phyloP scores from a whole-genome alignment of 2,797 vertebrate genomes.

The Ctenopoma kingsleyae region DNA sequence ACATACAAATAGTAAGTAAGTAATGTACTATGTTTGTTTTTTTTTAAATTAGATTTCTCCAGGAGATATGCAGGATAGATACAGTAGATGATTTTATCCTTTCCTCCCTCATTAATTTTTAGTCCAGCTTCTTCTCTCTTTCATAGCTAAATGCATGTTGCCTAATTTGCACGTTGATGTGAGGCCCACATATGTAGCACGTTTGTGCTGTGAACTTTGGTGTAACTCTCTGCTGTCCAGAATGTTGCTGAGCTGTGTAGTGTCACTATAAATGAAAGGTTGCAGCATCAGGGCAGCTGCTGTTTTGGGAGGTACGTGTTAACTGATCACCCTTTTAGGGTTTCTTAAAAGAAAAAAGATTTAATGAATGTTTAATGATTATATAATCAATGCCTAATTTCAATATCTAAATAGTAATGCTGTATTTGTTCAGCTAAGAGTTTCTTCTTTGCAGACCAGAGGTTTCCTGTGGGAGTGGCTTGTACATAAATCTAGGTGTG shows the following conservation, averaged over 20 bases:
- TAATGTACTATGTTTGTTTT: too few relatives aligned
- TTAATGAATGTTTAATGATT: too few relatives aligned
- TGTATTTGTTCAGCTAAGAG: neutral
- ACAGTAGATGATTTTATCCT: too few relatives aligned
- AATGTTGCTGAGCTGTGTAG: neutral
- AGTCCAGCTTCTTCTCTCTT: neutral
- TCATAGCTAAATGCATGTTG: neutral
- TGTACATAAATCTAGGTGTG: slow-evolving; percentile 1
- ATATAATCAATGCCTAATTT: too few relatives aligned
- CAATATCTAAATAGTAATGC: too few relatives aligned
- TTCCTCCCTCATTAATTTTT: neutral
- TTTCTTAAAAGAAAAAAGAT: too few relatives aligned
- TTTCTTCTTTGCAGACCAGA: neutral
- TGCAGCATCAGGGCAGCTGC: neutral
- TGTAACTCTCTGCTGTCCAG: rapidly evolving
- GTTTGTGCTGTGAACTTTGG: neutral
- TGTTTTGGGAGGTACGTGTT: too few relatives aligned
- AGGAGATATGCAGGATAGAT: neutral
- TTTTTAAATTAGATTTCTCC: neutral
- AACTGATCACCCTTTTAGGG: too few relatives aligned
- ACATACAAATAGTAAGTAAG: neutral
- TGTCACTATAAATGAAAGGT: neutral
- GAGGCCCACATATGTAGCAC: neutral
- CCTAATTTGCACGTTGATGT: neutral
- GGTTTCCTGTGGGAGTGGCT: slow-evolving; percentile 15